Percentiles rank a stretch among this genome's conserved stretches.
These are phyloP conservation scores for Leucoraja ocellata DNA, from an alignment of 2,797 vertebrate species.

Conservation along the genomic window DNA sequence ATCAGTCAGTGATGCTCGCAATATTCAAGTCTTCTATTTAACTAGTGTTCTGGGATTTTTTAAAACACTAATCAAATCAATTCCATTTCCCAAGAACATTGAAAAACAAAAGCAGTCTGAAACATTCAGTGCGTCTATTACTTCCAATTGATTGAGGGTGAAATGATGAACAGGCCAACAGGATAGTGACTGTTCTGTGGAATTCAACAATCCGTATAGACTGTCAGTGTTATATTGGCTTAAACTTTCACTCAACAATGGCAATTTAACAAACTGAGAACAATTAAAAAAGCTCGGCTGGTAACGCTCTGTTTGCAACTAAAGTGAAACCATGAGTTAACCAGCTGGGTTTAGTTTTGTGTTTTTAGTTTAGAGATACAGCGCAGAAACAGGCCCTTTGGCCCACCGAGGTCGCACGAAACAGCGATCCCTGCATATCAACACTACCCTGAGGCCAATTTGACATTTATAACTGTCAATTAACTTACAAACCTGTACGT, in stretches of 20 bases:
- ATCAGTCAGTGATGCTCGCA: not conserved
- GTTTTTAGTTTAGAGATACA: too few relatives aligned
- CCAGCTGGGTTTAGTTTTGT: not conserved
- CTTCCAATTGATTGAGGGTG: not conserved
- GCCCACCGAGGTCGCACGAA: too few relatives aligned
- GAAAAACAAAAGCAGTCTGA: not conserved
- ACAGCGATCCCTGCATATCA: too few relatives aligned
- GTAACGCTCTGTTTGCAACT: not conserved
- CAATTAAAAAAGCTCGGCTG: not conserved
- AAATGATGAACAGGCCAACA: not conserved
- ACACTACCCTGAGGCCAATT: too few relatives aligned
- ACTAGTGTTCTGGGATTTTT: not conserved
- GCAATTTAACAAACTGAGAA: not conserved
- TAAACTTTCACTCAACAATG: not conserved
- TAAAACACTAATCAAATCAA: not conserved
- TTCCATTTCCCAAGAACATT: not conserved
- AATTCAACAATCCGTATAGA: not conserved
- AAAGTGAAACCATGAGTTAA: not conserved
- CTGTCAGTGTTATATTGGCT: not conserved
- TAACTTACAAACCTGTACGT: too few relatives aligned
- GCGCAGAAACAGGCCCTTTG: too few relatives aligned
- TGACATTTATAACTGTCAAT: too few relatives aligned
- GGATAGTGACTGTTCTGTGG: not conserved
- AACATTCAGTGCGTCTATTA: not conserved
- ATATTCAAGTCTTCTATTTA: not conserved